phyloP scores from a whole-genome alignment of 2,113 vertebrate genomes.

The Bubo bubo region DNA sequence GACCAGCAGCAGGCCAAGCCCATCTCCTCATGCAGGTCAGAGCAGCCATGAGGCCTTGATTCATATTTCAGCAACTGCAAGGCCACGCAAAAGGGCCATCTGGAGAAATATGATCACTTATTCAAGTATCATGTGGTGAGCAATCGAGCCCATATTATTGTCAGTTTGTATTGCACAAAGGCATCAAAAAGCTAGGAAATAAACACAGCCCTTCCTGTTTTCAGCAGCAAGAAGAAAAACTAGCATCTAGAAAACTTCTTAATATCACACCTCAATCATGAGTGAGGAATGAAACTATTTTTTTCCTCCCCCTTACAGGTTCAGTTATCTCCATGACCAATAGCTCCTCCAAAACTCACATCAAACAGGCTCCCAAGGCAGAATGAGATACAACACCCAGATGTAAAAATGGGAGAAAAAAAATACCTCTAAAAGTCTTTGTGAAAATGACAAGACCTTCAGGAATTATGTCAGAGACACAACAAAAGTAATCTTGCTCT shows the following conservation, averaged over 20 bases:
- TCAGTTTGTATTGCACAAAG: background rate
- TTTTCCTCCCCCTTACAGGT: no score
- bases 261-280: background rate
- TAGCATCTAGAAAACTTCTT: background rate
- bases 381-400: background rate
- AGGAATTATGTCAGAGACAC: background rate
- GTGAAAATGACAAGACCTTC: background rate
- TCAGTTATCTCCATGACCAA: background rate
- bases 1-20: no score
- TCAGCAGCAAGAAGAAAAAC: background rate
- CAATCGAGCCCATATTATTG: accelerated
- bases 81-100: background rate
- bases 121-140: accelerated
- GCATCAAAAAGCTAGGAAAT: background rate
- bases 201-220: background rate
- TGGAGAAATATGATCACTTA: accelerated
- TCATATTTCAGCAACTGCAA: no score
- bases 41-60: background rate
- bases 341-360: background rate
- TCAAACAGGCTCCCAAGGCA: accelerated
- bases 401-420: background rate
- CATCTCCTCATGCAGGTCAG: no score
- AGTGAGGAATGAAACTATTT: background rate
- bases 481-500: background rate
- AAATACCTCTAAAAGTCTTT: no score